Evolutionary conservation across 1,140 invertebrate species (phyloP), one percentile per base, ranked within the genome.

Genomic region (Potamilus streckersoni): DNA sequence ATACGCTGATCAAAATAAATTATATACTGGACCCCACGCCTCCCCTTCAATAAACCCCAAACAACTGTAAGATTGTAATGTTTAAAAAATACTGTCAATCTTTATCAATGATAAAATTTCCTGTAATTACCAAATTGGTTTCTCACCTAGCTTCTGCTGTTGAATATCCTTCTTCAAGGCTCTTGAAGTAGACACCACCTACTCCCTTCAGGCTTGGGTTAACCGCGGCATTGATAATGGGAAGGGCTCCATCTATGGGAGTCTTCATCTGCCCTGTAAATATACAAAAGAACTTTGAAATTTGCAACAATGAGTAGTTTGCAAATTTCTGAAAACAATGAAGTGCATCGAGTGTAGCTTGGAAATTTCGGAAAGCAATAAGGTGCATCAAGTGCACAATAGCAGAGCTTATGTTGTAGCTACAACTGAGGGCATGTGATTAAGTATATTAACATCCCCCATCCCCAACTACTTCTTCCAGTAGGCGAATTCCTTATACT

Each of bases 221-320:
- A 12, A 84, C 71, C 23, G 79, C 82, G 38, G 73, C 71, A 49
- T 79, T 79, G 2, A 84, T 76, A 5, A 75, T 57, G 12, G 82
- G 75, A 23, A 69, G 69, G 5, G 82, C 82, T 14, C 82, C 82
- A 27, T 82, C 71, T 55, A 79, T 61, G 19, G 82, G 82, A 15
- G 64, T 78, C 56, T 76, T 76, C 55, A 78, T 69, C 17, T 66
- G n/a, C 38, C 80, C 82, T 84, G n/a, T 23, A 67, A 27, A 55
- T 20, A 69, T 1, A 72, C 13, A 63, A 60, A 60, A 63, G 16
- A 59, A 14, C 17, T 38, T 62, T 38, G 31, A 15, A 57, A 38
- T n/a, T 49, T 58, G 58, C 15, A 13, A 59, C n/a, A 5, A 57
- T n/a, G 38, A 73, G 23, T 5, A 64, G 12, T 5, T 49, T 17